phyloP scores from a whole-genome alignment of 2,113 vertebrate genomes.

The Gobio gobio region DNA sequence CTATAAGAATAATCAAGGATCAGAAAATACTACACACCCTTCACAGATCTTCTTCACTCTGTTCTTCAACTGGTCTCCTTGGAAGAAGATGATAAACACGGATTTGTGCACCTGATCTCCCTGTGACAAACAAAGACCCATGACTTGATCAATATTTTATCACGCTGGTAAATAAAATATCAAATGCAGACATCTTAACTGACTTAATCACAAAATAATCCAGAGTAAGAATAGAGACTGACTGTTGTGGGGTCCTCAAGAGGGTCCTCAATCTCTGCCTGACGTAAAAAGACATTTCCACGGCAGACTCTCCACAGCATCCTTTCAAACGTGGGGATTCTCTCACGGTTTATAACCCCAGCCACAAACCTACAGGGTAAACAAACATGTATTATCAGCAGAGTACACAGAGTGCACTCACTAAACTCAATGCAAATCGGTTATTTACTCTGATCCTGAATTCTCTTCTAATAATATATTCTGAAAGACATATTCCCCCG shows the following conservation, averaged over 20 bases:
- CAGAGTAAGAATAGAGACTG: conserved; percentile 51
- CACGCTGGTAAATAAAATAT: background rate
- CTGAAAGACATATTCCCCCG: too few species aligned
- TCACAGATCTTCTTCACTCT: conserved; percentile 99
- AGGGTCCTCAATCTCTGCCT: conserved; percentile 95
- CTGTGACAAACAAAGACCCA: conserved; percentile 69
- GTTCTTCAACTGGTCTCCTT: conserved; percentile 98
- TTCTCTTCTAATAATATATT: too few species aligned
- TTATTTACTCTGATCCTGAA: background rate
- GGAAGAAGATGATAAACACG: conserved; percentile 99
- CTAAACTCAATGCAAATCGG: background rate
- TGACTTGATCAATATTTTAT: background rate
- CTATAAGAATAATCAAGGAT: background rate
- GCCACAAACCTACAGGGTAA: conserved; percentile 87
- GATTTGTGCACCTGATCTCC: conserved; percentile 97
- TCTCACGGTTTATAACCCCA: conserved; percentile 94
- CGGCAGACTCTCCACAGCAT: conserved; percentile 99
- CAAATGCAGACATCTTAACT: background rate
- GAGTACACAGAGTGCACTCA: background rate
- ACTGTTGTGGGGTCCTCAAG: conserved; percentile 95
- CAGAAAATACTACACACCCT: conserved; percentile 79
- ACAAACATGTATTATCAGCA: background rate
- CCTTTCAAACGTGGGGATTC: conserved; percentile 95
- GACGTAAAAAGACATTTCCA: conserved; percentile 95
- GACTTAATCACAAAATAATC: background rate